A percentile compares a stretch with the other conserved stretches of the same genome.
These are phyloP conservation scores for Mongoloraphidia duomilia DNA, from an alignment of 2,888 invertebrate species.

Conservation along the genomic window DNA sequence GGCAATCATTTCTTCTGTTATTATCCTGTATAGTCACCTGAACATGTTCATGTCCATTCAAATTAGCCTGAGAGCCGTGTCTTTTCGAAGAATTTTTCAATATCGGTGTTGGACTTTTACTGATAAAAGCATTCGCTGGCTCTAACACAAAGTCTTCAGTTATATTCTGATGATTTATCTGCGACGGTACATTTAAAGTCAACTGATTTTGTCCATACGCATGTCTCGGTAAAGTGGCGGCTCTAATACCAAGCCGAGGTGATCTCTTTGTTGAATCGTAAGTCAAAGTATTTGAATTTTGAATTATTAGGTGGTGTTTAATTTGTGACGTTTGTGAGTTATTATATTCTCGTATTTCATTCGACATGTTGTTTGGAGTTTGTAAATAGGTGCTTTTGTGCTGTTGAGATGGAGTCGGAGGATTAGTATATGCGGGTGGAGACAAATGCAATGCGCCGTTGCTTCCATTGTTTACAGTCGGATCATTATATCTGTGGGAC, in stretches of 20 bases:
- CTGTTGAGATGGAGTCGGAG: too few relatives aligned
- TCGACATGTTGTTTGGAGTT: too few relatives aligned
- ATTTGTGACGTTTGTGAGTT: too few relatives aligned
- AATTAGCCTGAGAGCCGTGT: neutral
- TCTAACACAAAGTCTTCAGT: slow-evolving; percentile 36
- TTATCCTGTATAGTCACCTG: slow-evolving; percentile 5
- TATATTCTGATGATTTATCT: neutral
- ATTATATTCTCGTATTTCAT: too few relatives aligned
- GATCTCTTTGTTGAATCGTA: slow-evolving; percentile 9
- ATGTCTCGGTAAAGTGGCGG: slow-evolving; percentile 60
- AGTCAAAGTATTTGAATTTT: slow-evolving; percentile 8
- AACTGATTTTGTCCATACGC: slow-evolving; percentile 34
- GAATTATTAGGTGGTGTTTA: neutral
- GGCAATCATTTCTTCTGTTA: slow-evolving; percentile 6
- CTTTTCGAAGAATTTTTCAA: slow-evolving; percentile 22
- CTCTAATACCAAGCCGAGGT: slow-evolving; percentile 30
- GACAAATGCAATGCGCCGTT: slow-evolving; percentile 12
- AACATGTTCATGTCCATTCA: neutral
- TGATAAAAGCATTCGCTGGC: slow-evolving; percentile 37
- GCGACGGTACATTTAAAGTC: slow-evolving; percentile 4
- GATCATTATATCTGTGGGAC: slow-evolving; percentile 27
- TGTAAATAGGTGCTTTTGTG: too few relatives aligned
- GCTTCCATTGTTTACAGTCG: slow-evolving; percentile 27
- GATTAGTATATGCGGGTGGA: slow-evolving; percentile 12
- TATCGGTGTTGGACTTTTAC: slow-evolving; percentile 30